Evolutionary conservation across 2,113 vertebrate genomes (phyloP), one percentile per base, ranked within the genome.

Genomic region (Catharus fuscescens): DNA sequence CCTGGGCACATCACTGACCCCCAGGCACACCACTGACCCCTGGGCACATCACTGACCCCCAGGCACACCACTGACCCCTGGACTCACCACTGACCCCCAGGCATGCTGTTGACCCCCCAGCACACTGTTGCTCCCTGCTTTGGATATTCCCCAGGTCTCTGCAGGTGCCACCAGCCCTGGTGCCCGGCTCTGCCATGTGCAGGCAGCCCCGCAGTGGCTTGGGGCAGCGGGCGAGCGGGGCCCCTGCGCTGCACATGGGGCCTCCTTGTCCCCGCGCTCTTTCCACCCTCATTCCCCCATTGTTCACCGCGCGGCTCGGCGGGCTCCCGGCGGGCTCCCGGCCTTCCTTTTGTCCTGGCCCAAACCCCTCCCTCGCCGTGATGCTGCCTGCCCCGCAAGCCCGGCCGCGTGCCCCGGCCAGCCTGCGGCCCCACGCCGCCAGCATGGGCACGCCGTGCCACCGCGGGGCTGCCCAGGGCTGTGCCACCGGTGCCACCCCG

Each of bases 261-360:
- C 89, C 89, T 71, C 92, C 81, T 81, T 10, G 4, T 92, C 93
- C 88, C 81, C 40, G 36, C 28, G 45, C 94, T 96, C 89, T 96
- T 96, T 96, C 96, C 94, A 95, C 96, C 96, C 95, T 95, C 95
- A 95, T 96, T 95, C 92, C 95, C 92, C 94, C 92, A 81, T 81
- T 86, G 82, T 95, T 95, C 5, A 10, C 79, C n/a, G 16, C 67
- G 92, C 70, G 24, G 71, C 59, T 59, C 84, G 32, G 71, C 85
- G 69, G 69, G 77, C 86, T 88, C 86, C 71, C 73, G 71, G 78
- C 93, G 66, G 73, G 94, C 94, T 94, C 90, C 86, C 36, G 57
- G 84, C 60, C 76, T 95, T 87, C 92, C 95, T 91, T 96, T 95
- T 96, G 95, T 95, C 88, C 95, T 86, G 21, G 40, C 92, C 90